Evolutionary conservation across 2,113 vertebrate species (phyloP).

Genomic region (Larimichthys crocea): DNA sequence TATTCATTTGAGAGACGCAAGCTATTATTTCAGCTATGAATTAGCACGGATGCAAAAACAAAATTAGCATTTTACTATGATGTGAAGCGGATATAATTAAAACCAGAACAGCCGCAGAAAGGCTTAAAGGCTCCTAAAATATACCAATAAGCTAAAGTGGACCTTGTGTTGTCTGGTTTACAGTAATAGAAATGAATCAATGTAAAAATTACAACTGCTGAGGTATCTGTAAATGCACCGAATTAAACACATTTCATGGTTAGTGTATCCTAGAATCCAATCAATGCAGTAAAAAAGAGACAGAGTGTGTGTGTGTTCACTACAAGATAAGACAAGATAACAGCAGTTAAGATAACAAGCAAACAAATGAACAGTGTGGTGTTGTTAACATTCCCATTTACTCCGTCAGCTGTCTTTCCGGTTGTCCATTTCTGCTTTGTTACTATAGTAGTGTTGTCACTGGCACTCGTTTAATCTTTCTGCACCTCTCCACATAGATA

Average conservation of each 20-base stretch:
- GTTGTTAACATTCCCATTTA: neutral
- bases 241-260: neutral
- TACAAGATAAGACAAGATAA: neutral
- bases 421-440: neutral
- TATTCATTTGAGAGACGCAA: slow-evolving; percentile 17
- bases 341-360: neutral
- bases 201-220: neutral
- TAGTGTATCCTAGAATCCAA: neutral
- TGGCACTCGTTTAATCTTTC: too few species aligned
- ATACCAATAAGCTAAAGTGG: neutral
- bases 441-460: neutral
- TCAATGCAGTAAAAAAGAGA: neutral
- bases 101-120: neutral
- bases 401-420: too few species aligned
- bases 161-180: neutral
- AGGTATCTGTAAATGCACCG: neutral
- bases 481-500: too few species aligned
- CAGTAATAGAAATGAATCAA: neutral
- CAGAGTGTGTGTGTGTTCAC: neutral
- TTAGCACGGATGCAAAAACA: neutral
- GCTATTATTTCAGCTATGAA: neutral
- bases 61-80: neutral
- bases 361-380: neutral
- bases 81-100: neutral
- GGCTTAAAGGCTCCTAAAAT: neutral